Evolutionary conservation across 2,888 invertebrate genomes (phyloP), one percentile per base, ranked within the genome.

Genomic region (Luperina testacea): DNA sequence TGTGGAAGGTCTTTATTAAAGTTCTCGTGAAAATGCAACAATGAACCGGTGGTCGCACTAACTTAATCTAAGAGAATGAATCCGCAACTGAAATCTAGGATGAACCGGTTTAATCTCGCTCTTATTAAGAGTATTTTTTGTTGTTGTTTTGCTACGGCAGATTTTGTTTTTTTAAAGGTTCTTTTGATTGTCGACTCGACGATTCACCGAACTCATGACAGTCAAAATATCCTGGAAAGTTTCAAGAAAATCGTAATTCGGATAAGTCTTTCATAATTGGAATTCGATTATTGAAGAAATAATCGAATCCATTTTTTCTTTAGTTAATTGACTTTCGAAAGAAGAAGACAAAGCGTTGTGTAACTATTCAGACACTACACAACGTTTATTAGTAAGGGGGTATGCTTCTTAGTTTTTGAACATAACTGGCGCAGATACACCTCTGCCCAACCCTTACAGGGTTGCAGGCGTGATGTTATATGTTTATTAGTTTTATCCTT

Each of bases 41-140:
- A 94, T 95, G 93, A 92, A 83, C 88, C 90, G 90, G 91, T 91
- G 91, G 89, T 85, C 83, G 92, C 92, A 94, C 92, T 92, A 94
- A 95, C 93, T 95, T 94, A 94, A 95, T 95, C 94, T 94, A 93
- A 93, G 93, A 93, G 94, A 94, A 94, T 93, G 93, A 93, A 94
- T 94, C 92, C 93, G 92, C 92, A 93, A 94, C 94, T 94, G 93
- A 93, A 94, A 94, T 95, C 94, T 94, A 90, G 92, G 89, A 91
- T 90, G 89, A 91, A 87, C 82, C 65, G 89, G 90, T 92, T 93
- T 94, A 93, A 94, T 94, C 93, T 93, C 87, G 90, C 86, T 87
- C 69, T 82, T 87, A 85, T 78, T 76, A 79, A 75, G 67, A 48
- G 70, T 57, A 42, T 68, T 71, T 75, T 85, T 82, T 72, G 59